A percentile compares a stretch with the other conserved stretches of the same genome.
Evolutionary conservation across 2,888 invertebrate species (phyloP).

Genomic region (Boloria selene): DNA sequence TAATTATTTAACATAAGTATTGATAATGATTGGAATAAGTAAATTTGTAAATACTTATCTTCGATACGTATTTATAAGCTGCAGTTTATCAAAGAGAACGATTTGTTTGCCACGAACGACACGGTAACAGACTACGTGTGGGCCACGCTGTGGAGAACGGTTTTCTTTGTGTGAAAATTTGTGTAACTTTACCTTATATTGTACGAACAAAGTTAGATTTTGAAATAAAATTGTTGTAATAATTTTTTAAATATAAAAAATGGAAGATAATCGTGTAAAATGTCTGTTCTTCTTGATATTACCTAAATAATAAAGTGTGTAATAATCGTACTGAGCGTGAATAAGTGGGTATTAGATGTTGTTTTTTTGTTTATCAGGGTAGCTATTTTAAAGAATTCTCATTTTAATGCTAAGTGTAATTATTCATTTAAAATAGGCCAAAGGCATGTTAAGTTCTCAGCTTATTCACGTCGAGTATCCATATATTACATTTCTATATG

Average conservation of each 20-base stretch:
- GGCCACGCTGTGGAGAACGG: constrained; percentile 23
- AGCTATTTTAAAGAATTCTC: constrained; percentile 1
- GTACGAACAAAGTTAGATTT: constrained; percentile 2
- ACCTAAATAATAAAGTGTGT: constrained; percentile 6
- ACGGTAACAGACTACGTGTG: constrained; percentile 37
- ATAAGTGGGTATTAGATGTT: constrained; percentile 13
- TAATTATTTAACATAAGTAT: constrained; percentile 37
- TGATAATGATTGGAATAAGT: constrained; percentile 60
- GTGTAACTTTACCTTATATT: constrained; percentile 27
- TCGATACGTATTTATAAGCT: constrained; percentile 72
- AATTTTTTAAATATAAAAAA: constrained; percentile 9
- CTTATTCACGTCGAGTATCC: constrained; percentile 14
- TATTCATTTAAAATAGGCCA: background rate
- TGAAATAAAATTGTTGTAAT: constrained; percentile 12
- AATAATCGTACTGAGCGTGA: constrained; percentile 20
- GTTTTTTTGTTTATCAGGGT: constrained; percentile 7
- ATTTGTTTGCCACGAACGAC: constrained; percentile 50
- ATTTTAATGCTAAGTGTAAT: background rate
- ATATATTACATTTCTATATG: constrained; percentile 1
- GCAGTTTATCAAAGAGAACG: constrained; percentile 59
- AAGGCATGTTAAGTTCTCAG: constrained; percentile 1
- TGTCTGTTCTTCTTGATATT: constrained; percentile 14
- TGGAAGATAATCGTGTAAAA: constrained; percentile 9
- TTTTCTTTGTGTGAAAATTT: constrained; percentile 30
- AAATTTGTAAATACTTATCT: constrained; percentile 73